Conservation (phyloP, 1,140 invertebrate genomes). For the Bradynema listronoti region DNA sequence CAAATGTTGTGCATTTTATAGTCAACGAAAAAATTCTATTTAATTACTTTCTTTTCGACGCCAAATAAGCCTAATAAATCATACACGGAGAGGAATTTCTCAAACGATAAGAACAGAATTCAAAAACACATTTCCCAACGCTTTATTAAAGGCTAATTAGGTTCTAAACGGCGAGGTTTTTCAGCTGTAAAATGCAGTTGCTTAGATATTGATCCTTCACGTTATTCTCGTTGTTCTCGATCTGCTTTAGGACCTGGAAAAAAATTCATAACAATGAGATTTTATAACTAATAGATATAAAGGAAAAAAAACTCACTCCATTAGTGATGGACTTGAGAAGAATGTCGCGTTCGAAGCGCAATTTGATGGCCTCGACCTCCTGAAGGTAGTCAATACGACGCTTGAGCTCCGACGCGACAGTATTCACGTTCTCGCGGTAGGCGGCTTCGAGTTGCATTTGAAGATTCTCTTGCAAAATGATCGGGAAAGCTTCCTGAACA, state of each 20-base stretch:
- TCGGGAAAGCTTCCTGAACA: constrained; percentile 51
- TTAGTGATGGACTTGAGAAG: constrained; percentile 47
- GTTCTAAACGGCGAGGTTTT: constrained; percentile 27
- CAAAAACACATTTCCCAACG: too few relatives aligned
- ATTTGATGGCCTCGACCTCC: constrained; percentile 54
- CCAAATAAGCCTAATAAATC: too few relatives aligned
- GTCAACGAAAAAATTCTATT: too few relatives aligned
- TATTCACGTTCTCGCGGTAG: constrained; percentile 56
- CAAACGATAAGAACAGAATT: too few relatives aligned
- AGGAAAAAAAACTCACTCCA: constrained; percentile 28
- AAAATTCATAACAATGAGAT: constrained; percentile 18
- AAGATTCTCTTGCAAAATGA: constrained; percentile 55
- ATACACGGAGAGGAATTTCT: too few relatives aligned
- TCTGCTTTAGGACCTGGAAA: constrained; percentile 37
- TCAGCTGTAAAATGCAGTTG: constrained; percentile 50
- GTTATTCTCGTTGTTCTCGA: constrained; percentile 41
- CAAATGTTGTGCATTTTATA: too few relatives aligned
- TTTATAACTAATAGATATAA: constrained; percentile 10
- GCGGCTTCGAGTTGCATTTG: constrained; percentile 53
- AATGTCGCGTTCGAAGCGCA: constrained; percentile 52
- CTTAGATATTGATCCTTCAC: constrained; percentile 54
- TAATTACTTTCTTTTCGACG: too few relatives aligned
- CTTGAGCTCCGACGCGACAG: constrained; percentile 50
- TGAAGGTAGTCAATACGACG: constrained; percentile 52
- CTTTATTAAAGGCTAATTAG: too few relatives aligned